phyloP scores from a whole-genome alignment of 2,797 vertebrate genomes.

The Morelia viridis region DNA sequence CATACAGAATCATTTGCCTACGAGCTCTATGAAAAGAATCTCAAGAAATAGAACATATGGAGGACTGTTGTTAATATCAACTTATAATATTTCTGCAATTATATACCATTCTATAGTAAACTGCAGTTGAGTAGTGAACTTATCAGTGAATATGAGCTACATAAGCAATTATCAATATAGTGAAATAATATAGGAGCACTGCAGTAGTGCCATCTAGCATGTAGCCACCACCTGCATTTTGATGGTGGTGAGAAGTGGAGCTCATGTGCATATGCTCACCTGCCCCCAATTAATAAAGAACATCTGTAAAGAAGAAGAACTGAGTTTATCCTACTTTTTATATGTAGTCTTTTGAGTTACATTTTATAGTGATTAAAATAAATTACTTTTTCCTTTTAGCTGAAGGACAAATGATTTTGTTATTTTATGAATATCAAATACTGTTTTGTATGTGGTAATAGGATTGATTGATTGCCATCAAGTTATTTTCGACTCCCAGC shows the following conservation, averaged over 20 bases:
- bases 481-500: neutral
- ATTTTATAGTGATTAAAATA: neutral
- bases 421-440: neutral
- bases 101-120: neutral
- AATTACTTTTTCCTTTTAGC: neutral
- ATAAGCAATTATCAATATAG: neutral
- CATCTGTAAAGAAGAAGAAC: neutral
- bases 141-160: neutral
- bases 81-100: neutral
- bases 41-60: slow-evolving; percentile 56
- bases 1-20: slow-evolving; percentile 93
- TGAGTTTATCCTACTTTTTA: neutral
- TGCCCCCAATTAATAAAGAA: neutral
- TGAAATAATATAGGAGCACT: neutral
- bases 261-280: neutral
- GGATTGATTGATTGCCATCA: neutral
- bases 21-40: slow-evolving; percentile 83
- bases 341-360: neutral
- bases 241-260: neutral
- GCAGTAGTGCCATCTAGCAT: neutral
- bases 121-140: neutral
- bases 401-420: neutral
- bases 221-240: neutral
- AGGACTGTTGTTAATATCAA: neutral
- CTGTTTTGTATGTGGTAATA: neutral